Evolutionary conservation across 2,113 vertebrate species (phyloP).

Genomic region (Hippocampus comes): DNA sequence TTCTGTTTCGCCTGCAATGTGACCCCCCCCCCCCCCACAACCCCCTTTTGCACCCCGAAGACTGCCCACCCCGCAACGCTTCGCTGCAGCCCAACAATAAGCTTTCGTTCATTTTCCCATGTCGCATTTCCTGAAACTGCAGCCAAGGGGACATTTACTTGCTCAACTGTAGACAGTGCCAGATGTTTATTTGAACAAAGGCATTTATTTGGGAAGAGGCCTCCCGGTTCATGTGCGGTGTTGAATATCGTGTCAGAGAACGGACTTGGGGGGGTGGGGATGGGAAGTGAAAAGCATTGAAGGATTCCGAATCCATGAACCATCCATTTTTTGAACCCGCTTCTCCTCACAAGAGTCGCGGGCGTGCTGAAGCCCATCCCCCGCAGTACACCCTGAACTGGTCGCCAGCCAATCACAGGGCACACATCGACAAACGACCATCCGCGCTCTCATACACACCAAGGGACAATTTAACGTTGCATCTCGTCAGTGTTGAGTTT

Average conservation of each 20-base stretch:
- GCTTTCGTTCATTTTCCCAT: too few species aligned
- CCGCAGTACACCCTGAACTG: too few species aligned
- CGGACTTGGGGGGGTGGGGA: neutral
- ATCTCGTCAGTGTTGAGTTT: too few species aligned
- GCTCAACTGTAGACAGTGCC: neutral
- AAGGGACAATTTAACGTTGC: too few species aligned
- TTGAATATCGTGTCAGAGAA: neutral
- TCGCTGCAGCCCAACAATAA: too few species aligned
- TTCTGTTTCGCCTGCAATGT: conserved; percentile 58
- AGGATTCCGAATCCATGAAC: neutral
- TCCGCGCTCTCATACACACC: too few species aligned
- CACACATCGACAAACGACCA: too few species aligned
- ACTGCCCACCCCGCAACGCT: neutral
- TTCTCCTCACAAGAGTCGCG: too few species aligned
- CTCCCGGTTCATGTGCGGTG: neutral
- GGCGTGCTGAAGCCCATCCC: too few species aligned
- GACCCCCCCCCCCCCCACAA: conserved; percentile 4
- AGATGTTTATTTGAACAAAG: neutral
- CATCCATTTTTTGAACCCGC: too few species aligned
- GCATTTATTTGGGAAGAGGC: neutral
- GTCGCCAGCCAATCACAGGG: too few species aligned
- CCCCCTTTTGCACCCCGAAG: neutral
- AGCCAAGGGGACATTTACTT: neutral
- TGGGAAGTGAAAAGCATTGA: neutral
- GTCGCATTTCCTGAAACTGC: neutral